phyloP scores from a whole-genome alignment of 2,888 invertebrate species.

The Alsophila aescularia region DNA sequence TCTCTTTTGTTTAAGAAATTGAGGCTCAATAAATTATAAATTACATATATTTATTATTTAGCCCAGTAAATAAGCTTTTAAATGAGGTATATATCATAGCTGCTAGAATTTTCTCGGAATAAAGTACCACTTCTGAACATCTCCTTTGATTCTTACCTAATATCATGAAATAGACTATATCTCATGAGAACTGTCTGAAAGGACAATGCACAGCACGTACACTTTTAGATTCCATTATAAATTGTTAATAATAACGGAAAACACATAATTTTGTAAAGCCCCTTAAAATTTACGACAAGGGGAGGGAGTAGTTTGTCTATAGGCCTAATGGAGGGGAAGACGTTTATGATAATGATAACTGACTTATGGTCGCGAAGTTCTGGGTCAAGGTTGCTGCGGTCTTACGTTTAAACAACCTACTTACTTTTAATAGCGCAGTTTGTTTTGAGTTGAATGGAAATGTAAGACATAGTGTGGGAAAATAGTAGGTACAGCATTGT shows the following conservation, averaged over 20 bases:
- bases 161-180: too few species aligned
- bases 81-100: too few species aligned
- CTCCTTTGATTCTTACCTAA: too few species aligned
- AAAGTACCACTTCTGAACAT: too few species aligned
- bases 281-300: constrained; percentile 16
- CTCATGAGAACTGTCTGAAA: too few species aligned
- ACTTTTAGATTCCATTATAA: too few species aligned
- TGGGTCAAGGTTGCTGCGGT: constrained; percentile 36
- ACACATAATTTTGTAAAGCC: neutral
- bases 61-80: too few species aligned
- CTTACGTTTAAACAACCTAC: constrained; percentile 14
- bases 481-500: neutral
- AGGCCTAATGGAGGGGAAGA: constrained; percentile 26
- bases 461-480: constrained; percentile 12
- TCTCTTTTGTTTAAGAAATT: too few species aligned
- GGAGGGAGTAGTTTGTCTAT: constrained; percentile 15
- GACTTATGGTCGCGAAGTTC: constrained; percentile 27
- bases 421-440: constrained; percentile 15
- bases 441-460: constrained; percentile 5
- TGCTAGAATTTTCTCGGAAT: too few species aligned
- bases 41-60: too few species aligned
- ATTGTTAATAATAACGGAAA: neutral
- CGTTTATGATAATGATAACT: constrained; percentile 26
- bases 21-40: too few species aligned
- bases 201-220: too few species aligned